Evolutionary conservation across 2,888 invertebrate species (phyloP), one percentile per base, ranked within the genome.

Genomic region (Drosophila merina): DNA sequence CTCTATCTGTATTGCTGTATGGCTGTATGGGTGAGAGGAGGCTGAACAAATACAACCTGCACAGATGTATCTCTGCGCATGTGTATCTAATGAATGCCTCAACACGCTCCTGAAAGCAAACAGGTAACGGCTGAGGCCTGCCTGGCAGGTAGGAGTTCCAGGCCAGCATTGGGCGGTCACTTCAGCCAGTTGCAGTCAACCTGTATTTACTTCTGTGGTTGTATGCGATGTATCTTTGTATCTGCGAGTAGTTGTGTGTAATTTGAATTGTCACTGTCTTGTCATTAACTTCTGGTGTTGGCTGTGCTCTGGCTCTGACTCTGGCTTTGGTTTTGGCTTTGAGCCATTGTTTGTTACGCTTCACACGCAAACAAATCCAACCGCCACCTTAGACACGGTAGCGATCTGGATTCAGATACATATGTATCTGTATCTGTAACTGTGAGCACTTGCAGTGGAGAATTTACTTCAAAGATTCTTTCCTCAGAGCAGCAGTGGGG

Each of bases 211-310:
- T 2, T 38, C 4, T 69, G 55, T 51, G 9, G 51, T 9, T 59
- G 25, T 57, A 49, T 47, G 6, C 25, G 49, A 3, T 12, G 30
- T 50, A 12, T 57, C 28, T 56, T 30, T 58, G 52, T 28, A 49
- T 70, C 49, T 51, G 48, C 59, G 64, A 52, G 60, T 28, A 4
- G 28, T 28, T 57, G 59, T 76, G 69, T 79, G 72, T 80, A 84
- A 88, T 88, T 85, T 85, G 85, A 84, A 86, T 85, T 85, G 84
- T 85, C 84, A 85, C 86, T 81, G 88, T 88, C 75, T 88, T 88
- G 84, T 86, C 84, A 85, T 85, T 85, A 88, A 88, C 88, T 86
- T 87, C 88, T 86, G 88, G 85, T 86, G 79, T 86, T 86, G 73
- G 86, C 66, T 77, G 75, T 77, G 75, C 49, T 38, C 28, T 6